phyloP scores from a whole-genome alignment of 2,113 vertebrate genomes.

The Grammomys surdaster region DNA sequence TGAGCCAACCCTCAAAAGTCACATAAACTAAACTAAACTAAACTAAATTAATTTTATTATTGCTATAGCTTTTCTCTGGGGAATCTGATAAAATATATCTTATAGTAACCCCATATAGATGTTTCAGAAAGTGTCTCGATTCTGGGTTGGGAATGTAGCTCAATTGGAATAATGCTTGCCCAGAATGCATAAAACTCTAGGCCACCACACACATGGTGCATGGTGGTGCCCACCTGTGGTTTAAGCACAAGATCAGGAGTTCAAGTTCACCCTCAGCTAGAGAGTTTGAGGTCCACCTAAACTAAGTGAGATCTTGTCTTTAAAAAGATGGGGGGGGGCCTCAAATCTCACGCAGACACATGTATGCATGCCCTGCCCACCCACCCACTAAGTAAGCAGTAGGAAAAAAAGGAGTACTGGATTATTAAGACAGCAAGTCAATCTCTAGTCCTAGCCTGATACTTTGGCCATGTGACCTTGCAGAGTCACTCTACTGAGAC shows the following conservation, averaged over 20 bases:
- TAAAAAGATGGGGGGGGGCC: neutral
- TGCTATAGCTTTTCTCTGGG: neutral
- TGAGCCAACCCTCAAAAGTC: neutral
- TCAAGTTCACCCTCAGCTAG: neutral
- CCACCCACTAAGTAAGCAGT: neutral
- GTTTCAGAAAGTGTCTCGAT: neutral
- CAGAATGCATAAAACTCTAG: neutral
- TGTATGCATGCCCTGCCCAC: neutral
- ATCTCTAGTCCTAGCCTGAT: neutral
- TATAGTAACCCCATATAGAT: neutral
- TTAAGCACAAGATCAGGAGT: neutral
- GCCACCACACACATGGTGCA: neutral
- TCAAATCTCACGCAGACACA: neutral
- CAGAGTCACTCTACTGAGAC: neutral
- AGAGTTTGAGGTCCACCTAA: neutral
- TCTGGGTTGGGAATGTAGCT: neutral
- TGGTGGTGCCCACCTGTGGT: neutral
- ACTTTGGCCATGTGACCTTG: neutral
- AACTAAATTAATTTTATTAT: neutral
- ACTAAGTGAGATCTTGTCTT: neutral
- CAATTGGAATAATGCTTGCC: neutral
- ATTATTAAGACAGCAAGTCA: neutral
- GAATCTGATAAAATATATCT: neutral
- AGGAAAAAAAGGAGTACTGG: neutral
- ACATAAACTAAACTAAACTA: conserved; percentile 23